A percentile compares a stretch with the other conserved stretches of the same genome.
These are phyloP conservation scores for Climacteris rufus DNA, from an alignment of 2,113 vertebrate genomes.

Conservation along the genomic window DNA sequence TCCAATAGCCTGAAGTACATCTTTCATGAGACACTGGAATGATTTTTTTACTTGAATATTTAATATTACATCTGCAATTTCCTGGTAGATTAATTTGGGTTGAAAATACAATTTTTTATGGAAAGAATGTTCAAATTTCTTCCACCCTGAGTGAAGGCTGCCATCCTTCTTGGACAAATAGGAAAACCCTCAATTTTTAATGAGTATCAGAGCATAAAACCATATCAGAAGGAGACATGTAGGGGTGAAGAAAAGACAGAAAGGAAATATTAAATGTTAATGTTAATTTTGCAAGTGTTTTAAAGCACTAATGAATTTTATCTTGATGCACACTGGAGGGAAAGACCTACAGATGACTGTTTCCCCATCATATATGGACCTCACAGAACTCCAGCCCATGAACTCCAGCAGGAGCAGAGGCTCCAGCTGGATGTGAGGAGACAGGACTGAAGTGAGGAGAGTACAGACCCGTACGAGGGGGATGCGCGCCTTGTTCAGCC, in stretches of 20 bases:
- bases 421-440: not conserved
- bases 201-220: not conserved
- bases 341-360: not conserved
- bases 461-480: conserved; percentile 65
- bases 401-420: not conserved
- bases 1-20: not conserved
- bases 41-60: not conserved
- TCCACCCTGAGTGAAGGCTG: not conserved
- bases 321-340: not conserved
- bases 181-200: not conserved
- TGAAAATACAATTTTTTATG: not conserved
- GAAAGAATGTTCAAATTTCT: not conserved
- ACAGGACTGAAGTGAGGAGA: not conserved
- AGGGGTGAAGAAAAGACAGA: not conserved
- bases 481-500: conserved; percentile 68
- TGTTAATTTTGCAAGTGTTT: not conserved
- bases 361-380: not conserved
- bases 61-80: not conserved
- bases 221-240: not conserved
- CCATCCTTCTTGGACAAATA: not conserved
- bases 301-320: not conserved
- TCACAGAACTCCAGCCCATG: not conserved
- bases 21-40: not conserved
- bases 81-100: not conserved
- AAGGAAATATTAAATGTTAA: not conserved